phyloP scores from a whole-genome alignment of 1,140 invertebrate genomes.

The Ceratoteleas bidentatus region DNA sequence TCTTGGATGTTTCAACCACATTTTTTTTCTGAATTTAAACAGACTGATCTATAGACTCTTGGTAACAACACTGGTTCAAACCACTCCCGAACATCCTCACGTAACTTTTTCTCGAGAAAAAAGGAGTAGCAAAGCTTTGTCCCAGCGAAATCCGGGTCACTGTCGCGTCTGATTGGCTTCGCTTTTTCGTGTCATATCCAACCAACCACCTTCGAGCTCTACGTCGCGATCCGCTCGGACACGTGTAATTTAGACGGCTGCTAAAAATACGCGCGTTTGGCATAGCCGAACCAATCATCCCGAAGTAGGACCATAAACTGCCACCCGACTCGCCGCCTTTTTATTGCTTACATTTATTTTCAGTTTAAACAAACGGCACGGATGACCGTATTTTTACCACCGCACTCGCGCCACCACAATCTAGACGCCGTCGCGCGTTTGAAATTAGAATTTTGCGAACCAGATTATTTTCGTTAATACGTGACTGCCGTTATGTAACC shows the following conservation, averaged over 20 bases:
- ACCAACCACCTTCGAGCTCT: too few relatives aligned
- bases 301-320: constrained; percentile 76
- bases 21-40: too few relatives aligned
- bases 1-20: too few relatives aligned
- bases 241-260: constrained; percentile 74
- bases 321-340: constrained; percentile 64
- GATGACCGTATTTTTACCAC: constrained; percentile 41
- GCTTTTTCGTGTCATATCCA: constrained; percentile 60
- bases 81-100: too few relatives aligned
- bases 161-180: constrained; percentile 65
- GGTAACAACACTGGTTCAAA: too few relatives aligned
- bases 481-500: constrained; percentile 74
- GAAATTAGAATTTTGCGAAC: constrained; percentile 40
- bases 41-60: too few relatives aligned
- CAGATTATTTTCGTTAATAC: constrained; percentile 74
- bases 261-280: constrained; percentile 76
- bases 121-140: constrained; percentile 48
- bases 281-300: constrained; percentile 75
- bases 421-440: background rate
- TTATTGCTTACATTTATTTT: constrained; percentile 61
- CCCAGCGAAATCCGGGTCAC: constrained; percentile 69
- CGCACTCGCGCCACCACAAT: background rate
- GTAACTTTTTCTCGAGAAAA: background rate
- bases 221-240: constrained; percentile 40
- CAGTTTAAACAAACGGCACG: constrained; percentile 45